Evolutionary conservation across 1,140 invertebrate species (phyloP), one percentile per base, ranked within the genome.

Genomic region (Drosophila trapezifrons): DNA sequence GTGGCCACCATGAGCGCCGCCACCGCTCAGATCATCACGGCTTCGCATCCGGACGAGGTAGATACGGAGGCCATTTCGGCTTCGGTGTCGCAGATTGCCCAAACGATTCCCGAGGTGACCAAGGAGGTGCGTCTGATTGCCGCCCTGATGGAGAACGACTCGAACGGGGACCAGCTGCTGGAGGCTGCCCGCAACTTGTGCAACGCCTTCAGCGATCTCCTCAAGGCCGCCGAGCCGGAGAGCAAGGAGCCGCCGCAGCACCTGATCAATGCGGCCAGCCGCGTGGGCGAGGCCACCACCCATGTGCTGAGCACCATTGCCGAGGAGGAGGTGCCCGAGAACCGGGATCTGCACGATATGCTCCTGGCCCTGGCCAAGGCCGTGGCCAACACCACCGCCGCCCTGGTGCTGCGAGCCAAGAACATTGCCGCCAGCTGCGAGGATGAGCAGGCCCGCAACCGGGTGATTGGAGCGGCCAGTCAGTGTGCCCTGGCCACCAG

Each of bases 1-100:
- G 96, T 99, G 79, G 98, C 98, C 12, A 98, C 98, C 35, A 99
- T 99, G 98, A 99, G 98, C 93, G 98, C 98, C 1, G 98, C 98
- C 40, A 99, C 98, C 0, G 99, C 99, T 13, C 98, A 99, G 92
- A 94, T 99, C 8, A 97, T 99, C n/a, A 99, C 98, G 0, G 74
- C 89, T 91, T 94, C 95, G 10, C 93, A 95, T 2, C 94, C 94
- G 0, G 96, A 97, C 76, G 96, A 97, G 74, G 95, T 97, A 5
- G 98, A 99, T 92, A 97, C 98, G 90, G 97, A 96, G n/a, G 97
- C 98, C 12, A 97, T 99, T 2, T 98, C 98, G 0, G 97, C 98
- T 0, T 98, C 99, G 8, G 98, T 99, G 62, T 97, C 97, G 9
- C 99, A 98, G 27, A 99, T 99, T 78, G 97, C 98, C 9, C 97